Evolutionary conservation across 2,888 invertebrate species (phyloP).

Genomic region (Microchrysa polita): DNA sequence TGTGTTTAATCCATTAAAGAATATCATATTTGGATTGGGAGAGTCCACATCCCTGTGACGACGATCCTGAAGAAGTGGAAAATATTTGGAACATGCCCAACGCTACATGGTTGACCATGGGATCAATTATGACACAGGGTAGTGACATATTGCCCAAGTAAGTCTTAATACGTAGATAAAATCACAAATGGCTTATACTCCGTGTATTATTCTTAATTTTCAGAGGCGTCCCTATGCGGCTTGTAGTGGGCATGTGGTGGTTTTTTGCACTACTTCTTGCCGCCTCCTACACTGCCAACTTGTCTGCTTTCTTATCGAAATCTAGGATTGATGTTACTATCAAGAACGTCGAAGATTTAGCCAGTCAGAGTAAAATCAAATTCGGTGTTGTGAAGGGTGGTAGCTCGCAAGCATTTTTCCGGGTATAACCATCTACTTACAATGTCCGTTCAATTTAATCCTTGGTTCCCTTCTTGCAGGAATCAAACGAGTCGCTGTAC

Average conservation of each 20-base stretch:
- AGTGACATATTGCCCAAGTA: constrained; percentile 92
- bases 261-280: constrained; percentile 92
- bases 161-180: constrained; percentile 51
- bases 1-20: constrained; percentile 67
- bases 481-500: constrained; percentile 89
- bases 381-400: constrained; percentile 91
- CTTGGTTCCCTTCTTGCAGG: constrained; percentile 65
- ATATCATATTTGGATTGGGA: constrained; percentile 93
- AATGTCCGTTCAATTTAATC: not conserved
- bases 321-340: constrained; percentile 90
- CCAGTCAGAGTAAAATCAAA: constrained; percentile 92
- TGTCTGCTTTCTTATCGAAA: constrained; percentile 92
- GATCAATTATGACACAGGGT: constrained; percentile 91
- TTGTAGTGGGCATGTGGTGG: constrained; percentile 93
- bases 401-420: constrained; percentile 90
- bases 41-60: constrained; percentile 91
- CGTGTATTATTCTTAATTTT: not conserved
- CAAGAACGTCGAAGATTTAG: constrained; percentile 90
- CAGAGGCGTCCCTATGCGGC: constrained; percentile 88
- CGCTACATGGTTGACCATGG: constrained; percentile 92
- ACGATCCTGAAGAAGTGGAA: constrained; percentile 83
- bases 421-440: constrained; percentile 68
- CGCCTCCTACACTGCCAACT: constrained; percentile 92
- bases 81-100: constrained; percentile 89
- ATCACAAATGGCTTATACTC: not conserved